A percentile compares a stretch with the other conserved stretches of the same genome.
phyloP scores from a whole-genome alignment of 2,888 invertebrate genomes.

The Leucania comma region DNA sequence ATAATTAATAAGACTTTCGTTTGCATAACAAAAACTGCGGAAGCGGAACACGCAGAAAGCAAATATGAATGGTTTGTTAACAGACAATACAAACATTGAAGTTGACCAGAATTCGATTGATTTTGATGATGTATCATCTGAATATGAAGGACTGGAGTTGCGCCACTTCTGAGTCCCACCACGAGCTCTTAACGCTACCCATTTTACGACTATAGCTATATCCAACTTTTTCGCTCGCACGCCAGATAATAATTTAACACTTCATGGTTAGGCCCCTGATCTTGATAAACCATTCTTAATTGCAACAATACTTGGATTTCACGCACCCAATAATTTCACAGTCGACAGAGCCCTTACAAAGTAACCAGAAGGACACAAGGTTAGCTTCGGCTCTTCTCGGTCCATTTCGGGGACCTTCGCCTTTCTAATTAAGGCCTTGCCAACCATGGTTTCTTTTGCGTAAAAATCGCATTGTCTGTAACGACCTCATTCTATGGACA shows the following conservation, averaged over 20 bases:
- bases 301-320: slow-evolving; percentile 17
- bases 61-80: slow-evolving; percentile 11
- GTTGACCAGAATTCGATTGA: slow-evolving; percentile 2
- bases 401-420: slow-evolving; percentile 66
- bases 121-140: not conserved
- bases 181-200: too few species aligned
- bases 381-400: slow-evolving; percentile 59
- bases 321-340: slow-evolving; percentile 55
- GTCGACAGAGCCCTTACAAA: slow-evolving; percentile 57
- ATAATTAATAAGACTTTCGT: slow-evolving; percentile 18
- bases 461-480: slow-evolving; percentile 69
- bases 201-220: too few species aligned
- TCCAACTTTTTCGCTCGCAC: too few species aligned
- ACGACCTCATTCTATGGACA: slow-evolving; percentile 71
- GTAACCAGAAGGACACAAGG: slow-evolving; percentile 47
- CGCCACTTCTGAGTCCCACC: too few species aligned
- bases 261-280: not conserved
- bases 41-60: slow-evolving; percentile 6
- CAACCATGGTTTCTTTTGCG: slow-evolving; percentile 60
- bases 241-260: too few species aligned
- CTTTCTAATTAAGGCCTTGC: slow-evolving; percentile 64
- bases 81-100: slow-evolving; percentile 6
- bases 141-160: not conserved
- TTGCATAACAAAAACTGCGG: slow-evolving; percentile 25
- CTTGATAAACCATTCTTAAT: not conserved